Base-by-base conservation (phyloP, 2,888 invertebrate species). In the Drosophila sordidula region DNA sequence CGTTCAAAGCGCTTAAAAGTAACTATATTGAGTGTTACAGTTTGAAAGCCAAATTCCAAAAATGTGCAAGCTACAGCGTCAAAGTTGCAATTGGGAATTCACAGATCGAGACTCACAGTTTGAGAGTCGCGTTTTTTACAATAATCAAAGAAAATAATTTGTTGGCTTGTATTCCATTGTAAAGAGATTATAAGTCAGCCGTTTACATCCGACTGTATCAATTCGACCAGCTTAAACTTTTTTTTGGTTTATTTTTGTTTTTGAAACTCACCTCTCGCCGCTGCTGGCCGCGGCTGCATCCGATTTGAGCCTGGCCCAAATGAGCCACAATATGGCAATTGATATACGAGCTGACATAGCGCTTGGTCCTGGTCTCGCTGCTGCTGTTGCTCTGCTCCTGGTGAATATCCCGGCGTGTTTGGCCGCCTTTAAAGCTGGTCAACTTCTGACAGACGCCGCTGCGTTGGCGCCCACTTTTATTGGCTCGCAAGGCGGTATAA, bases 231-330 rank as follows among this genome's bases (percentile, higher is more conserved):
- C 4, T 34, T 34, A 4, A 12, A 1, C 26, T 29, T 32, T 44
- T 6, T n/a, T 14, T 66, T 22, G 3, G 3, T 32, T 32, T 4
- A 11, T 0, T 34, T 29, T 32, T 47, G 6, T n/a, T 14, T 66
- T 22, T 3, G 3, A 8, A 29, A 5, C 85, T 80, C 70, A 90
- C 90, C 90, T 82, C 75, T 90, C 90, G n/a, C 81, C 78, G 6
- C 87, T 89, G 61, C 75, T 79, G 2, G 88, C 89, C n/a, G 65
- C 49, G 11, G 65, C 59, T 11, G 44, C 26, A 14, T 58, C 22
- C 42, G 49, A 26, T 22, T 49, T 45, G 9, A 78, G 47, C 46
- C 49, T 56, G 67, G 50, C 58, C 73, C 49, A 62, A 56, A 84
- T 56, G 52, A 64, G 65, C 65, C 74, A 66, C 50, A 77, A 26